A percentile compares a stretch with the other conserved stretches of the same genome.
Conservation (phyloP, 2,113 vertebrate species). For the Nesogale talazaci region DNA sequence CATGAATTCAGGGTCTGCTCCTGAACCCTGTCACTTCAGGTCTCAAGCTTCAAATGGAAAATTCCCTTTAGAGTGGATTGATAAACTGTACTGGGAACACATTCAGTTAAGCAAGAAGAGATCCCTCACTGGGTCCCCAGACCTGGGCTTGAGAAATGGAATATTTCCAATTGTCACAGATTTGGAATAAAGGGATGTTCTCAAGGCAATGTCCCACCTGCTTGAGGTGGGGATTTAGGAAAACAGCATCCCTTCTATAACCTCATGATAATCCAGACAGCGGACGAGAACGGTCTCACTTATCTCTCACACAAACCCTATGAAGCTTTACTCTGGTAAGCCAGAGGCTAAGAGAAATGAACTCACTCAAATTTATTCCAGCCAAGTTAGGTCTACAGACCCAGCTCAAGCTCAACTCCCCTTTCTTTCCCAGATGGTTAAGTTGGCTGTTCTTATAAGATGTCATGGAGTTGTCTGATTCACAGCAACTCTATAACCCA, state of each 20-base stretch:
- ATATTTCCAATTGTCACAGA: neutral
- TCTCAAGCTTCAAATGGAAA: neutral
- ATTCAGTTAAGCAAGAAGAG: neutral
- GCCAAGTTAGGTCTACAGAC: neutral
- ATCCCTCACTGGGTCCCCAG: neutral
- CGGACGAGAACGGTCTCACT: neutral
- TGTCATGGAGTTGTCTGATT: neutral
- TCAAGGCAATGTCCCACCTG: neutral
- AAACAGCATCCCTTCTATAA: neutral
- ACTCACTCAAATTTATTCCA: neutral
- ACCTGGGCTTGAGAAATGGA: neutral
- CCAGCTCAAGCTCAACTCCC: neutral
- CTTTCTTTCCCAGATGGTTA: neutral
- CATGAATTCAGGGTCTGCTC: neutral
- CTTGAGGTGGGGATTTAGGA: too few relatives aligned
- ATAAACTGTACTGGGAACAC: slow-evolving; percentile 1
- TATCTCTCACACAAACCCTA: neutral
- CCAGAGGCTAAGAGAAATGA: neutral
- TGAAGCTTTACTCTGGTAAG: neutral
- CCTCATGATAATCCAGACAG: neutral
- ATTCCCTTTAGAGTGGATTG: neutral
- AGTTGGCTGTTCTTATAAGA: neutral
- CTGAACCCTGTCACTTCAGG: neutral
- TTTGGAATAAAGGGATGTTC: neutral
- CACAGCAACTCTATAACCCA: neutral